A percentile compares a stretch with the other conserved stretches of the same genome.
Conservation (phyloP, 2,113 vertebrate species). For the Pelecanus crispus region DNA sequence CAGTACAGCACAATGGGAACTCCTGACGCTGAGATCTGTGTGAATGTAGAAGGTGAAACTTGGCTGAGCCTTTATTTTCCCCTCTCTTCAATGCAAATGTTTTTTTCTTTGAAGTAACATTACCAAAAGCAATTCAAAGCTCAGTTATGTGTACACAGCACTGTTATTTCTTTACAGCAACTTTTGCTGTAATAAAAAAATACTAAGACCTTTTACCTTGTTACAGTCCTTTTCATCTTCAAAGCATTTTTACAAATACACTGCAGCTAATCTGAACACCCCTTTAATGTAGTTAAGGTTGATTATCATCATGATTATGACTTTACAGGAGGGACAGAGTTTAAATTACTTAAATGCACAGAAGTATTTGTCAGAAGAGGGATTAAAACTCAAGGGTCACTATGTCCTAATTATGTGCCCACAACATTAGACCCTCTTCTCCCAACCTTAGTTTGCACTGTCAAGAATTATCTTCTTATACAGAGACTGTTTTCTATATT, state of each 20-base stretch:
- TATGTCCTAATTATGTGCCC: background rate
- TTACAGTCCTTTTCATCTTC: constrained; percentile 35
- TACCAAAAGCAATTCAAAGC: background rate
- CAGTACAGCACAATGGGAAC: background rate
- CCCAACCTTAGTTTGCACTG: background rate
- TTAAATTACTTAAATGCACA: background rate
- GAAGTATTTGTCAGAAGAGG: background rate
- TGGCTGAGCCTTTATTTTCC: background rate
- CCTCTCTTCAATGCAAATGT: background rate
- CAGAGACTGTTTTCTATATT: background rate
- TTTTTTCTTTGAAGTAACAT: constrained; percentile 26
- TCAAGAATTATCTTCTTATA: background rate
- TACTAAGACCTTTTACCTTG: background rate
- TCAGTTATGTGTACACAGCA: background rate
- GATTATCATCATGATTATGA: background rate
- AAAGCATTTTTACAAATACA: background rate
- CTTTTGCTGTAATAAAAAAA: background rate
- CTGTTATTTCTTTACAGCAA: background rate
- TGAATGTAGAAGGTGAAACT: background rate
- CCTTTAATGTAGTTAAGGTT: background rate
- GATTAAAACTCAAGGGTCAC: background rate
- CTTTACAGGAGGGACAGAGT: background rate
- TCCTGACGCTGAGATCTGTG: background rate
- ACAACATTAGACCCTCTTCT: background rate
- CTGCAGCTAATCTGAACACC: background rate